phyloP scores from a whole-genome alignment of 2,797 vertebrate genomes.

The Liasis olivaceus region DNA sequence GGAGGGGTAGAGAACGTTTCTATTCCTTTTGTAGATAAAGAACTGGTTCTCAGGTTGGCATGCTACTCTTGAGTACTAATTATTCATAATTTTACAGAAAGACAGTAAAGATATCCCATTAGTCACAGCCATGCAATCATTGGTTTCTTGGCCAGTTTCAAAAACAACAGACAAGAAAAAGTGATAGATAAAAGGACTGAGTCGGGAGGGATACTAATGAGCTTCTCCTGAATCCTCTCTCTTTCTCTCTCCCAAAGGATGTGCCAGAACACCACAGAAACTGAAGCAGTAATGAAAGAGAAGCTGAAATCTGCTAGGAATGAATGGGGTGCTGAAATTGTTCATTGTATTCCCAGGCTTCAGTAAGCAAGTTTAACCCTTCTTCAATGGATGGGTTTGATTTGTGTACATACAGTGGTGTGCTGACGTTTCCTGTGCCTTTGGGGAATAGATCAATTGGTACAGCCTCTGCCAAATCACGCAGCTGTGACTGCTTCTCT shows the following conservation, averaged over 20 bases:
- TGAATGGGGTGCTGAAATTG: background rate
- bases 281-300: background rate
- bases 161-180: slow-evolving; percentile 3
- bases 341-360: slow-evolving; percentile 1
- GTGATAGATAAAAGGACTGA: slow-evolving; percentile 13
- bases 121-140: background rate
- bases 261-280: slow-evolving; percentile 13
- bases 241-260: slow-evolving; percentile 17
- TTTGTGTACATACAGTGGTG: slow-evolving; percentile 26
- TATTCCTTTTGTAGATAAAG: background rate
- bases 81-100: slow-evolving; percentile 6
- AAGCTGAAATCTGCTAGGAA: slow-evolving; percentile 5
- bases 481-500: slow-evolving; percentile 28
- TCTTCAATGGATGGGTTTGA: slow-evolving; percentile 26
- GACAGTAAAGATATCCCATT: background rate
- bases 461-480: slow-evolving; percentile 10
- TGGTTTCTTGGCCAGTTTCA: slow-evolving; percentile 3
- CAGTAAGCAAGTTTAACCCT: slow-evolving; percentile 23
- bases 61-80: background rate
- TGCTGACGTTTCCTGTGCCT: slow-evolving; percentile 7
- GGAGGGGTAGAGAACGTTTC: background rate
- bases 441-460: slow-evolving; percentile 21
- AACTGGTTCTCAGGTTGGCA: background rate
- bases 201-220: slow-evolving; percentile 2
- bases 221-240: slow-evolving; percentile 28